These are phyloP conservation scores for Desoria tigrina DNA, from an alignment of 2,888 invertebrate genomes.

Conservation along the genomic window DNA sequence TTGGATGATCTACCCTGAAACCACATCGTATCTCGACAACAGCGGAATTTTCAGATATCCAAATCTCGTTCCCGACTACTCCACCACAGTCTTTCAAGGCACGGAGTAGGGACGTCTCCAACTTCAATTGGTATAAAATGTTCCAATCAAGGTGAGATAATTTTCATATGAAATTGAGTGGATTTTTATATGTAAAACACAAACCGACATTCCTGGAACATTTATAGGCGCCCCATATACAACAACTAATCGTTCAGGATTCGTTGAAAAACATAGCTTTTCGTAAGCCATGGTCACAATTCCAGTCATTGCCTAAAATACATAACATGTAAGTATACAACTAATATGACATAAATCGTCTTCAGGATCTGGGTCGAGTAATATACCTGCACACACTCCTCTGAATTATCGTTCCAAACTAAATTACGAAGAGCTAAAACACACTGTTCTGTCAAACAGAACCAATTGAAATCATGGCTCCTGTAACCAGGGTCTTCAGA, in stretches of 20 bases:
- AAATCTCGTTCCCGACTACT: slow-evolving; percentile 34
- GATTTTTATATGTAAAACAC: neutral
- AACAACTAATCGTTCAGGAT: slow-evolving; percentile 26
- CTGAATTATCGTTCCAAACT: slow-evolving; percentile 21
- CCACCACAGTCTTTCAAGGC: slow-evolving; percentile 36
- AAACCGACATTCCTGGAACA: slow-evolving; percentile 29
- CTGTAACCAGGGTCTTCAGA: neutral
- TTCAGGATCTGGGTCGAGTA: neutral
- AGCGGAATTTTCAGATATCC: slow-evolving; percentile 27
- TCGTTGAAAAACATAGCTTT: neutral
- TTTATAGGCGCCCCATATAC: slow-evolving; percentile 33
- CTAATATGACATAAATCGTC: neutral
- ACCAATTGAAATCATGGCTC: slow-evolving; percentile 28
- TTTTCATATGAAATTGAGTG: too few relatives aligned
- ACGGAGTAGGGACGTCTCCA: slow-evolving; percentile 27
- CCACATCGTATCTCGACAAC: slow-evolving; percentile 32
- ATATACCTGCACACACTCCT: neutral
- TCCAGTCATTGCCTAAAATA: neutral
- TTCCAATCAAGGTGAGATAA: too few relatives aligned
- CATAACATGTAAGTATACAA: neutral
- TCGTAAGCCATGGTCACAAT: slow-evolving; percentile 8
- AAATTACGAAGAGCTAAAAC: slow-evolving; percentile 18
- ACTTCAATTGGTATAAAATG: neutral
- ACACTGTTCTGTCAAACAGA: slow-evolving; percentile 24
- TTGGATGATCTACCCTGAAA: slow-evolving; percentile 20